Conservation (phyloP, 2,113 vertebrate species). For the Orthonyx spaldingii region DNA sequence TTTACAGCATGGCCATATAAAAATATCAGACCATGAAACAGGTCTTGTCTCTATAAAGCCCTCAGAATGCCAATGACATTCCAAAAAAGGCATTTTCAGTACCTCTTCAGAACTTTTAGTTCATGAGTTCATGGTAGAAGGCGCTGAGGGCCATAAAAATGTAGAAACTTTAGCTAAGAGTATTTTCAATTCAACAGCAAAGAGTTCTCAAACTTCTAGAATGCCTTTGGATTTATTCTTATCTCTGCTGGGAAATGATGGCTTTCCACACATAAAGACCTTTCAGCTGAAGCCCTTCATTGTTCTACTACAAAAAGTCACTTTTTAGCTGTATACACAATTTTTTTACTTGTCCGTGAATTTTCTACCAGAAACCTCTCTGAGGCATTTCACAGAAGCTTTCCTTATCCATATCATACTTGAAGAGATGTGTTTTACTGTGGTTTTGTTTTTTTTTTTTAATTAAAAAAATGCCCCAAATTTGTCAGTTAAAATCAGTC, state of each 20-base stretch:
- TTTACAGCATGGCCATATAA: background rate
- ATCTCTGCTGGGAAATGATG: background rate
- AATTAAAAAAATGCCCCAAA: background rate
- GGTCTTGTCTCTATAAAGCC: background rate
- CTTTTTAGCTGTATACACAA: background rate
- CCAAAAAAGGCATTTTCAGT: background rate
- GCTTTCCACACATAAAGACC: background rate
- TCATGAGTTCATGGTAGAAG: background rate
- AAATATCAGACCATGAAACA: background rate
- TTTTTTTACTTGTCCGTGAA: background rate
- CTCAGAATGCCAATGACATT: background rate
- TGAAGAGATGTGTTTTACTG: background rate
- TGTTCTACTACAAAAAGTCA: background rate
- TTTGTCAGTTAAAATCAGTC: background rate
- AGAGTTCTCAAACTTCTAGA: background rate
- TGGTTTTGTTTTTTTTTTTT: accelerated
- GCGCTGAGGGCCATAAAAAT: background rate
- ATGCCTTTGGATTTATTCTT: background rate
- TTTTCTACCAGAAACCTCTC: background rate
- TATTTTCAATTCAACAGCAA: background rate
- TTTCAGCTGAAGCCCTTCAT: background rate
- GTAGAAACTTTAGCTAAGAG: background rate
- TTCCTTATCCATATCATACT: background rate
- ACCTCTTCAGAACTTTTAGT: background rate
- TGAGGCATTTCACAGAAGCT: background rate